Percentiles rank a stretch among this genome's conserved stretches.
Evolutionary conservation across 2,797 vertebrate genomes (phyloP).

Genomic region (Crotalus adamanteus): DNA sequence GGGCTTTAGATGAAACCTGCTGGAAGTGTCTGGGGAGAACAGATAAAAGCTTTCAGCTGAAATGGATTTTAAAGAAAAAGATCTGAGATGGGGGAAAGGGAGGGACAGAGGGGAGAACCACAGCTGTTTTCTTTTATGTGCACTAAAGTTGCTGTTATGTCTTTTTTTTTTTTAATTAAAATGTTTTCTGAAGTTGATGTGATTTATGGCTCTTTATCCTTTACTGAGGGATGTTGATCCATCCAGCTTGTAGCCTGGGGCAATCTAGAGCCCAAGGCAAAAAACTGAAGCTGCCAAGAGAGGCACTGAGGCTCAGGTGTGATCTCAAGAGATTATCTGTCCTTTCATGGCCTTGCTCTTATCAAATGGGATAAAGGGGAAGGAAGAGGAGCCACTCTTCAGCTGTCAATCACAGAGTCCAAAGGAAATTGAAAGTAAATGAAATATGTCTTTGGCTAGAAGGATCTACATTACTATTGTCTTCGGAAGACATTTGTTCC

Average conservation of each 20-base stretch:
- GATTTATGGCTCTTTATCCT: conserved; percentile 56
- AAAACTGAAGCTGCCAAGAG: neutral
- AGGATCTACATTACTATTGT: neutral
- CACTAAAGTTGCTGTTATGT: conserved; percentile 46
- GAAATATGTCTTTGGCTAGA: neutral
- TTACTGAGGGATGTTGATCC: neutral
- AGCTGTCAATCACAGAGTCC: neutral
- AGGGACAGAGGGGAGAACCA: conserved; percentile 24
- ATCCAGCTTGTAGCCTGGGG: neutral
- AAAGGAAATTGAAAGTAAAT: neutral
- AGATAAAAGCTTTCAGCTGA: conserved; percentile 31
- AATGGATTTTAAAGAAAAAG: conserved; percentile 37
- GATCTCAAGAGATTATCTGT: conserved; percentile 13
- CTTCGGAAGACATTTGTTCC: neutral
- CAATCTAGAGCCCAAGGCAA: neutral
- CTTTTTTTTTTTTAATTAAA: conserved; percentile 58
- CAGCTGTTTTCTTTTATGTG: conserved; percentile 60
- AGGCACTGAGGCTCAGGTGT: neutral
- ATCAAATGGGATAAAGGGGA: neutral
- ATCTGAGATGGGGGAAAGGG: neutral
- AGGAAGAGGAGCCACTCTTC: neutral
- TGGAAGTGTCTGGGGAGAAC: conserved; percentile 18
- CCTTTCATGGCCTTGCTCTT: conserved; percentile 1
- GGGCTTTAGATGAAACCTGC: neutral
- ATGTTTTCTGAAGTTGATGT: conserved; percentile 52